A percentile compares a stretch with the other conserved stretches of the same genome.
Evolutionary conservation across 2,888 invertebrate genomes (phyloP).

Genomic region (Protophormia terraenovae): DNA sequence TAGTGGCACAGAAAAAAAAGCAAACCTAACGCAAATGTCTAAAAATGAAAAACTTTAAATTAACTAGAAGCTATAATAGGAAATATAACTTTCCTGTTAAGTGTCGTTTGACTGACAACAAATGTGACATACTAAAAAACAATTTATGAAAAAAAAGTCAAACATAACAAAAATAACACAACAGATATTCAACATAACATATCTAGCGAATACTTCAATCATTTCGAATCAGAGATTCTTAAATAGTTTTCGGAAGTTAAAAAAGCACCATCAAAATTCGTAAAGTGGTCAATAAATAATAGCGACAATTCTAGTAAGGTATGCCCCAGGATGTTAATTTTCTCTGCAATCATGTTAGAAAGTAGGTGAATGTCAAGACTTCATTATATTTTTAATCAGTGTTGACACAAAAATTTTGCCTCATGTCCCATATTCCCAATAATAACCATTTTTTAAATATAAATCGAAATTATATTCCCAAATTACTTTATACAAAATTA

Average conservation of each 20-base stretch:
- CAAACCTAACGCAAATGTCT: slow-evolving; percentile 60
- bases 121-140: slow-evolving; percentile 65
- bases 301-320: too few species aligned
- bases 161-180: slow-evolving; percentile 21
- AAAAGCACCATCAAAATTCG: background rate
- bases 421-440: too few species aligned
- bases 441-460: too few species aligned
- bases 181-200: slow-evolving; percentile 35
- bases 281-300: too few species aligned
- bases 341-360: too few species aligned
- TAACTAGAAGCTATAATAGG: slow-evolving; percentile 64
- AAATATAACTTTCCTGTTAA: slow-evolving; percentile 67
- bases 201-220: slow-evolving; percentile 53
- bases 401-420: too few species aligned
- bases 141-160: slow-evolving; percentile 51
- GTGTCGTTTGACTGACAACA: slow-evolving; percentile 67
- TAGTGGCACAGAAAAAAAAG: slow-evolving; percentile 46
- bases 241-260: background rate
- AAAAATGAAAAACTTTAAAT: slow-evolving; percentile 64
- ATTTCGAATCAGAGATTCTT: slow-evolving; percentile 31
- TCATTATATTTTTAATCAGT: too few species aligned
- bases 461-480: too few species aligned
- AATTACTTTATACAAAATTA: too few species aligned
- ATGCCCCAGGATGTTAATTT: too few species aligned
- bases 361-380: too few species aligned